A percentile compares a stretch with the other conserved stretches of the same genome.
Evolutionary conservation across 2,797 vertebrate species (phyloP).

Genomic region (Gymnocypris eckloni): DNA sequence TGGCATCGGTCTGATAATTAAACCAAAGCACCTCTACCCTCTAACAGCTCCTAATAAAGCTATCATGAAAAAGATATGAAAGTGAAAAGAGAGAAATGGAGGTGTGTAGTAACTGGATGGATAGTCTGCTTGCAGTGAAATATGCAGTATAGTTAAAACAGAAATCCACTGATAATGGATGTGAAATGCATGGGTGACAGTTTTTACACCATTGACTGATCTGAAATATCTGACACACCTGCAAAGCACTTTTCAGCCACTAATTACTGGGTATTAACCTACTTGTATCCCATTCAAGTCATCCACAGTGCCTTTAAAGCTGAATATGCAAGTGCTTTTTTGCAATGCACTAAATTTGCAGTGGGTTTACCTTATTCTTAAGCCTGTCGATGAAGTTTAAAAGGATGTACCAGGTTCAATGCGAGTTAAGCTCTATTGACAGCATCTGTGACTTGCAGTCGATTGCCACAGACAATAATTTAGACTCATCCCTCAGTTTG

Average conservation of each 20-base stretch:
- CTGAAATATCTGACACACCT: slow-evolving; percentile 12
- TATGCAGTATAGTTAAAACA: slow-evolving; percentile 10
- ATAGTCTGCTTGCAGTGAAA: neutral
- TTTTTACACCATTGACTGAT: slow-evolving; percentile 35
- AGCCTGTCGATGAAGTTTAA: slow-evolving; percentile 22
- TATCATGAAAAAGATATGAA: slow-evolving; percentile 39
- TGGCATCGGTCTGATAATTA: slow-evolving; percentile 48
- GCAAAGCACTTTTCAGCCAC: slow-evolving; percentile 31
- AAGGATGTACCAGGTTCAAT: neutral
- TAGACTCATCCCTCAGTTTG: neutral
- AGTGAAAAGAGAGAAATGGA: slow-evolving; percentile 25
- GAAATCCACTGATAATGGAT: slow-evolving; percentile 26
- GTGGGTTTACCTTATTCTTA: slow-evolving; percentile 5
- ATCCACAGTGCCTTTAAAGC: neutral
- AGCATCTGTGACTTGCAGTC: neutral
- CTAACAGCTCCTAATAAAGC: slow-evolving; percentile 40
- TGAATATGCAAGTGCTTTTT: slow-evolving; percentile 15
- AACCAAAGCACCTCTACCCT: slow-evolving; percentile 47
- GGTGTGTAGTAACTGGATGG: neutral
- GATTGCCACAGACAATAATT: neutral
- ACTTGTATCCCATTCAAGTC: slow-evolving; percentile 21
- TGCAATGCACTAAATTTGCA: neutral
- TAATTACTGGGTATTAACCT: slow-evolving; percentile 40
- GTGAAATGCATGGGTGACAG: slow-evolving; percentile 28
- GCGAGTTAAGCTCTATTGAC: slow-evolving; percentile 11